Evolutionary conservation across 2,113 vertebrate genomes (phyloP), one percentile per base, ranked within the genome.

Genomic region (Ramphastos sulfuratus): DNA sequence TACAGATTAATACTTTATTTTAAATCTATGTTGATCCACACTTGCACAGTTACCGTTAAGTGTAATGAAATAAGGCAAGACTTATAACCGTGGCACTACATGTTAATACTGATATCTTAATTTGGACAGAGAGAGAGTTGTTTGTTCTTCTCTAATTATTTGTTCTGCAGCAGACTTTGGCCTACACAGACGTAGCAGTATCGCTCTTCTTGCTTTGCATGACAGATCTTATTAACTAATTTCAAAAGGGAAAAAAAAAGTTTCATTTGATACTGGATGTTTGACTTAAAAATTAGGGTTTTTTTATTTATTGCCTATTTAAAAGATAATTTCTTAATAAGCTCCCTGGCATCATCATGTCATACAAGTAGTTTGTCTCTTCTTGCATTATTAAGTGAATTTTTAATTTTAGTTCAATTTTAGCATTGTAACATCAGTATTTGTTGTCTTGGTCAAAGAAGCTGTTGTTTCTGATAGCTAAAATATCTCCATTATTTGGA

Each of bases 1-100:
- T 98, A 98, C 98, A 98, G 97, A 98, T 97, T 98, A 99, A 99
- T 98, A 99, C 98, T 99, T 99, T 97, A 98, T 98, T 98, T 98
- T 97, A 97, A 98, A 98, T 87, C 92, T 97, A 97, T 96, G 94
- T 97, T 97, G 98, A 98, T 99, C 98, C 98, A 98, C 98, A 98
- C 98, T 98, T 98, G 98, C 97, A 97, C 97, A 96, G 98, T 98
- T 98, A 98, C 98, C 98, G 98, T 98, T 97, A 97, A 98, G 98
- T 97, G 96, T 97, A 97, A 97, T 98, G 98, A 98, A 98, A 98
- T 99, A 99, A 99, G 99, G 99, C 99, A 98, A 99, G 98, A 98
- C 97, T 98, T 97, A 96, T 92, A 97, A 98, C 97, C 97, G 98
- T 98, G 98, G 98, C 98, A 98, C 98, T 94, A 97, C 95, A 95